Base-by-base conservation (phyloP, 2,797 vertebrate species). In the Pygocentrus nattereri region DNA sequence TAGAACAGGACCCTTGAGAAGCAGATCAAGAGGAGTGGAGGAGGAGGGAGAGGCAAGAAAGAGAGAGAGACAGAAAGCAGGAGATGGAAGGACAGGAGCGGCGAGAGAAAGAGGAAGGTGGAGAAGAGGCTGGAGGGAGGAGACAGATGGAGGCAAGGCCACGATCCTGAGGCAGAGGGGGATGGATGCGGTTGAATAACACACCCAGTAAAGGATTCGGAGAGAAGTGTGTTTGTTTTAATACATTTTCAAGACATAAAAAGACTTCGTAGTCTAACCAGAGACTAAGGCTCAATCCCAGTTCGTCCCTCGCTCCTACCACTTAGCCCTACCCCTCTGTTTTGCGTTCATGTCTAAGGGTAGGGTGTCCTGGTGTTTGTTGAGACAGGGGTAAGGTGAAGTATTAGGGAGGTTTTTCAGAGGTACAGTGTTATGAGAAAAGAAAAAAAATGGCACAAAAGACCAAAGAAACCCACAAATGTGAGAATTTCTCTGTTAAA, bases 161-260 rank as follows among this genome's bases (percentile, higher is more conserved):
- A 31, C 59, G 31, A 81, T 38, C 47, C 67, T 67, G 49, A 71
- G 82, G 74, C 50, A 70, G 61, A 47, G 64, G 44, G 68, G 74
- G 31, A 68, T 58, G 85, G 74, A 87, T 85, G 84, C 84, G 75
- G 79, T 77, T 71, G 84, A 87, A 72, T 87, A 85, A 85, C 79
- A 78, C 78, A 58, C 73, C 72, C 72, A 79, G 76, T 74, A 87
- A 80, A 50, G 61, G 75, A 84, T 83, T 81, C 84, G 76, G 49
- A 81, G 72, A 70, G 59, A 75, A 58, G 68, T 69, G 54, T 75
- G 59, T 31, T 21, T 56, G n/a, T 73, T 44, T 25, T 30, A n/a
- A 58, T 23, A 58, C 10, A 58, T 23, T 23, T 23, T 5, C 41
- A 44, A 7, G n/a, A n/a, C n/a, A n/a, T n/a, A n/a, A n/a, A n/a